Base-by-base conservation (phyloP, 2,797 vertebrate genomes). In the Champsocephalus gunnari region DNA sequence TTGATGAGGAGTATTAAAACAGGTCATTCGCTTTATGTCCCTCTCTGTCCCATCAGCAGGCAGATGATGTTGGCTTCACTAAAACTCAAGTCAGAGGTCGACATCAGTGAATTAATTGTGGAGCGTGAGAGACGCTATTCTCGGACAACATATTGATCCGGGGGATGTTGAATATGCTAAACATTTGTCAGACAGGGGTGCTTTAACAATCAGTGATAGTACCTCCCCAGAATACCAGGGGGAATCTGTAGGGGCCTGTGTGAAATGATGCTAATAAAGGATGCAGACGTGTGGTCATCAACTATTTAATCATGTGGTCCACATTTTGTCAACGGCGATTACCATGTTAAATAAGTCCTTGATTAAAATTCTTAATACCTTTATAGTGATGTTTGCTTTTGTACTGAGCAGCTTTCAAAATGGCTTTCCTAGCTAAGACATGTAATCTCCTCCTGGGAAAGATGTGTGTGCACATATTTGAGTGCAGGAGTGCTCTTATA, bases 101-200 rank as follows among this genome's bases (percentile, higher is more conserved):
- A 85, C 90, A 79, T 78, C 82, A 67, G 81, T 87, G 88, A 92
- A 92, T 94, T 91, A 93, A 93, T 92, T 79, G 81, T 48, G 44
- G 59, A 67, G 78, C 55, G 60, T 62, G 19, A 75, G 79, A 88
- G 80, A 81, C 64, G 69, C 83, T 75, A 45, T 83, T 89, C 78
- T 70, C 32, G n/a, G 85, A 87, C 88, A 88, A 87, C 82, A 71
- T 92, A 94, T 93, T 79, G 94, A 95, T 93, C 73, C 17, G 0
- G 17, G 71, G 71, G 77, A 55, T 84, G 86, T 85, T 94, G 84
- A 92, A 92, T 91, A 94, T 94, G 90, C 85, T 87, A 92, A 94
- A 84, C 84, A 78, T 89, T 84, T 56, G 62, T 83, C 77, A 77
- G 83, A 84, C 38, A 67, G 85, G 66, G 75, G 75, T 71, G 85